Evolutionary conservation across 2,888 invertebrate species (phyloP), one percentile per base, ranked within the genome.

Genomic region (Pyralis farinalis): DNA sequence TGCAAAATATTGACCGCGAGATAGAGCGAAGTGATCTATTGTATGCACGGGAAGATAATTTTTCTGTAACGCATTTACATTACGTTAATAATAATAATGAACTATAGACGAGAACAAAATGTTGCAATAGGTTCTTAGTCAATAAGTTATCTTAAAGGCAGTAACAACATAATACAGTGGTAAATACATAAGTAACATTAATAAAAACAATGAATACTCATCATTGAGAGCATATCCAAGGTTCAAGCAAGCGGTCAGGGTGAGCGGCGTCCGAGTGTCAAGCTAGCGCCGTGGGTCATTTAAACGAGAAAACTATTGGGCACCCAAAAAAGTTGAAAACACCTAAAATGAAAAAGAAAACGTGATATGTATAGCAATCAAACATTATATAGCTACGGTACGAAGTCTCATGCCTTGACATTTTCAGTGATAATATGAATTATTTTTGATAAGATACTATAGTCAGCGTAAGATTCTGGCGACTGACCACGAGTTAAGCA

Each of bases 241-340:
- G 75, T 64, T 68, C 67, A 79, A 84, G 61, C 59, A 84, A 83
- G 86, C 83, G 73, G 62, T 77, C 75, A 71, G 69, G 71, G 73
- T 64, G 71, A 67, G 62, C 60, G 70, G 56, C 44, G 71, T 79
- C 82, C 84, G 58, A 62, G 63, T 58, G 56, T 72, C 86, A 85
- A 85, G 85, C 71, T 66, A 70, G 61, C 79, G 75, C 74, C 74
- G 65, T 66, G 69, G 68, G 74, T 88, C 88, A 89, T 87, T 89
- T 89, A 81, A 88, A 87, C 66, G 89, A 88, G 88, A 89, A 90
- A 79, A 80, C 87, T 75, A 90, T 87, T 75, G 90, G 90, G 84
- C 90, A 90, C 71, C 90, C 89, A 75, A 90, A 89, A 87, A 90
- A 89, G 81, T 83, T 89, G 88, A 90, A 90, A 75, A 89, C 88